Conservation (phyloP, 2,888 invertebrate genomes). For the Linhomoeus sp. region DNA sequence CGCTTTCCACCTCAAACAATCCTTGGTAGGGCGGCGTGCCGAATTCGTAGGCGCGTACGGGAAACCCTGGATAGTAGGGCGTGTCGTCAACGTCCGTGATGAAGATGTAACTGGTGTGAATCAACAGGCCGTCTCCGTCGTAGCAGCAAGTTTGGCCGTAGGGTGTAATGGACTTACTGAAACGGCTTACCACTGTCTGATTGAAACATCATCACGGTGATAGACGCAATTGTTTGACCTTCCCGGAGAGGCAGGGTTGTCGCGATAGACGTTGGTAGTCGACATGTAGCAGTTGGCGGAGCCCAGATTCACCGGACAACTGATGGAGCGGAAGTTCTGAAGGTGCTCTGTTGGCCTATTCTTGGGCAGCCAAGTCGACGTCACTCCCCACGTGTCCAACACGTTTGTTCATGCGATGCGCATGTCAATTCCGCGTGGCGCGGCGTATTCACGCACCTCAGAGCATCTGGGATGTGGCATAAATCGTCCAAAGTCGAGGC, state of each 20-base stretch:
- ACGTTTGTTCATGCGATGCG: no score
- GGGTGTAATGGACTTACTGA: conserved; percentile 11
- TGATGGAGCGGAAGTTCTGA: conserved; percentile 10
- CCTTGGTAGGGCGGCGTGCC: conserved; percentile 83
- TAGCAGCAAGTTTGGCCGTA: conserved; percentile 83
- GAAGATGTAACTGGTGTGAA: conserved; percentile 77
- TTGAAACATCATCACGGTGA: not conserved
- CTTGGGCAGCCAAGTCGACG: no score
- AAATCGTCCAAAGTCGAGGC: conserved; percentile 68
- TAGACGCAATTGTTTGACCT: not conserved
- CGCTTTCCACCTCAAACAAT: conserved; percentile 52
- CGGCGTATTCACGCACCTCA: not conserved
- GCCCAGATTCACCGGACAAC: conserved; percentile 62
- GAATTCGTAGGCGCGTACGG: conserved; percentile 43
- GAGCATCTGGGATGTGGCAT: conserved; percentile 38
- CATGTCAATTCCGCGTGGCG: no score
- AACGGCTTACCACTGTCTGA: not conserved
- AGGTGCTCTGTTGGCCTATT: no score
- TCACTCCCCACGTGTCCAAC: no score
- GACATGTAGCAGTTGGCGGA: conserved; percentile 51
- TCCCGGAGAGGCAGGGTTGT: not conserved
- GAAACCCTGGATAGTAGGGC: conserved; percentile 7
- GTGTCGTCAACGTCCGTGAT: not conserved
- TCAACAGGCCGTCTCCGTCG: conserved; percentile 62
- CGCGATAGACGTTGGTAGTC: conserved; percentile 3